Evolutionary conservation across 2,113 vertebrate genomes (phyloP).

Genomic region (Osmerus eperlanus): DNA sequence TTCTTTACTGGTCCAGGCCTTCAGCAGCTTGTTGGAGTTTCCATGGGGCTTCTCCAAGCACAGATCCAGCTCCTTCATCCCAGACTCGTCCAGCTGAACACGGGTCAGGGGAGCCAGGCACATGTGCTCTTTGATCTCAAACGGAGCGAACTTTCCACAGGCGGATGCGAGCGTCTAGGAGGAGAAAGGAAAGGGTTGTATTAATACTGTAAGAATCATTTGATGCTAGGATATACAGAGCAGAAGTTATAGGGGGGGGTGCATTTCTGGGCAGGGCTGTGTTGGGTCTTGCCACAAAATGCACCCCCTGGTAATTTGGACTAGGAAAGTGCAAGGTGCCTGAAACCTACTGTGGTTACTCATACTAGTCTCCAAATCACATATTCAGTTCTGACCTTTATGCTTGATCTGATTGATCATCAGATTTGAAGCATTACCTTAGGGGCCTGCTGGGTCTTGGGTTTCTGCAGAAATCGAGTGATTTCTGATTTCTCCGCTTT

Average conservation of each 20-base stretch:
- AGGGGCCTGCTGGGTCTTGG: constrained; percentile 87
- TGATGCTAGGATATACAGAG: too few relatives aligned
- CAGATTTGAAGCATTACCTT: constrained; percentile 75
- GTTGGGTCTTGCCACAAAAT: too few relatives aligned
- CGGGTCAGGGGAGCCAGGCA: constrained; percentile 83
- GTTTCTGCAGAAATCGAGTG: constrained; percentile 92
- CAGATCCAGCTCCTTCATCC: constrained; percentile 77
- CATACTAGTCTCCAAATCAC: too few relatives aligned
- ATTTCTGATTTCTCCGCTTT: constrained; percentile 95
- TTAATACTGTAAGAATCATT: not conserved
- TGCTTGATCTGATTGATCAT: not conserved
- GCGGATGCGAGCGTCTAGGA: constrained; percentile 87
- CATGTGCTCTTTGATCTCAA: constrained; percentile 97
- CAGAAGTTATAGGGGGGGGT: too few relatives aligned
- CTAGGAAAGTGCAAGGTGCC: too few relatives aligned
- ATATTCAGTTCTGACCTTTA: too few relatives aligned
- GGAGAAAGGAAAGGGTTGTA: not conserved
- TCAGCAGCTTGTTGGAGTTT: constrained; percentile 61
- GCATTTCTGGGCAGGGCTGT: too few relatives aligned
- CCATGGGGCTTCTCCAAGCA: constrained; percentile 70
- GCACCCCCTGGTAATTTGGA: too few relatives aligned
- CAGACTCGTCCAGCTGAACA: constrained; percentile 72
- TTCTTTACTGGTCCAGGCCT: constrained; percentile 75
- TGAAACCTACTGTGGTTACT: too few relatives aligned
- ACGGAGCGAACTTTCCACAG: constrained; percentile 96